Evolutionary conservation across 2,113 vertebrate genomes (phyloP), one percentile per base, ranked within the genome.

Genomic region (Circaetus cinerascens): DNA sequence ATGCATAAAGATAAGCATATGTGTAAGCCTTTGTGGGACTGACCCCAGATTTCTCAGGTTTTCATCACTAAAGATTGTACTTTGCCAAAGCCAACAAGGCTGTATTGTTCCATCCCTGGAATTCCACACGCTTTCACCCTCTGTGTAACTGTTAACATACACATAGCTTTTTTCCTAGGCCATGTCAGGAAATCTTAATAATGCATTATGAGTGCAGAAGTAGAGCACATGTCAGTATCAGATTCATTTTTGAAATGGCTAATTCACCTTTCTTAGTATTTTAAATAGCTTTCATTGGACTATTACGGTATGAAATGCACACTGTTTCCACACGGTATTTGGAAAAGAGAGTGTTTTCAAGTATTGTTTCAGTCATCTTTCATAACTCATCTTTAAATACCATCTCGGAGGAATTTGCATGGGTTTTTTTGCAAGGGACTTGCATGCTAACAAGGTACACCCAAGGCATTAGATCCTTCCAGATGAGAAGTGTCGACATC

Each of bases 21-120:
- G 55, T 66, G 67, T 62, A 71, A 94, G 67, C 40, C 51, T 62
- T 71, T 73, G 50, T 63, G 56, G 41, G n/a, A 86, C 62, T 57
- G 81, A 74, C 50, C 63, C 67, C 86, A 88, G 10, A 71, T 83
- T 90, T 80, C 71, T 93, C 29, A 67, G 45, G 51, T 79, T 76
- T 80, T 93, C 85, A 55, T 79, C 59, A 41, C 59, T 66, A 12
- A 14, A 36, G 59, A 25, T 34, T 67, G 27, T n/a, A 14, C 34
- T 66, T 91, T 79, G 76, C 91, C 88, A 93, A 93, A 94, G 55
- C 50, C 84, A 89, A 68, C 80, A 86, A 69, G 72, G 73, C 68
- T 46, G 21, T 74, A 30, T 63, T 86, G 63, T 86, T 96, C 72
- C 45, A 25, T 59, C 78, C 60, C 67, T 59, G 71, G 41, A 96